Percentiles rank a stretch among this genome's conserved stretches.
phyloP scores from a whole-genome alignment of 1,140 invertebrate species.

The Platorchestia sp. region DNA sequence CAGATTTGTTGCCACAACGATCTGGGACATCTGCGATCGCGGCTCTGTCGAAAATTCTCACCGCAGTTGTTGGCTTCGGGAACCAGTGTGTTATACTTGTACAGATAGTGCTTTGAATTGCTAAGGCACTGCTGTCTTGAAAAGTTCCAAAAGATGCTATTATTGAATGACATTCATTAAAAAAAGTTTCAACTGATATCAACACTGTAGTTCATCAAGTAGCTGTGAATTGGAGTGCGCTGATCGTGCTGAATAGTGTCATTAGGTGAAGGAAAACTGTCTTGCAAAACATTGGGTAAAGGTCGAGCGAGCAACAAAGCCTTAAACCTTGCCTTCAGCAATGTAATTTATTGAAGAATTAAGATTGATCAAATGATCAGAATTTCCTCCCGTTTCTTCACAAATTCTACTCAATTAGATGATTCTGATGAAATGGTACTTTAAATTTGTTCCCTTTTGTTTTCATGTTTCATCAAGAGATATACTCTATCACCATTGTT shows the following conservation, averaged over 20 bases:
- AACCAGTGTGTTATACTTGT: background rate
- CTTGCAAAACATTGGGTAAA: background rate
- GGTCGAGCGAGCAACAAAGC: background rate
- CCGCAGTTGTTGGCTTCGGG: background rate
- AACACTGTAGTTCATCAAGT: background rate
- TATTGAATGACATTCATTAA: background rate
- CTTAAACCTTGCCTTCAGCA: background rate
- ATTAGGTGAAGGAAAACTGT: background rate
- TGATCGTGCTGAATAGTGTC: background rate
- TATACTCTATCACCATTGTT: no score
- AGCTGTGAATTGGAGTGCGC: background rate
- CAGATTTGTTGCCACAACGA: background rate
- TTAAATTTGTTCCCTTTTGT: no score
- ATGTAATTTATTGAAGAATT: background rate
- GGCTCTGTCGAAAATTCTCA: background rate
- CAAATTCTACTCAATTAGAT: background rate
- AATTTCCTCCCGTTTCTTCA: background rate
- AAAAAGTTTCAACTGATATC: background rate
- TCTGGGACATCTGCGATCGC: background rate
- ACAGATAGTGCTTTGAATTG: background rate
- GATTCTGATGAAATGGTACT: background rate
- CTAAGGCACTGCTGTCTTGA: background rate
- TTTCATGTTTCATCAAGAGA: no score
- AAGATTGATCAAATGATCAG: background rate
- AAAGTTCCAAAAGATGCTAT: background rate